Conservation (phyloP, 1,140 invertebrate genomes). For the Drosophila leontia region DNA sequence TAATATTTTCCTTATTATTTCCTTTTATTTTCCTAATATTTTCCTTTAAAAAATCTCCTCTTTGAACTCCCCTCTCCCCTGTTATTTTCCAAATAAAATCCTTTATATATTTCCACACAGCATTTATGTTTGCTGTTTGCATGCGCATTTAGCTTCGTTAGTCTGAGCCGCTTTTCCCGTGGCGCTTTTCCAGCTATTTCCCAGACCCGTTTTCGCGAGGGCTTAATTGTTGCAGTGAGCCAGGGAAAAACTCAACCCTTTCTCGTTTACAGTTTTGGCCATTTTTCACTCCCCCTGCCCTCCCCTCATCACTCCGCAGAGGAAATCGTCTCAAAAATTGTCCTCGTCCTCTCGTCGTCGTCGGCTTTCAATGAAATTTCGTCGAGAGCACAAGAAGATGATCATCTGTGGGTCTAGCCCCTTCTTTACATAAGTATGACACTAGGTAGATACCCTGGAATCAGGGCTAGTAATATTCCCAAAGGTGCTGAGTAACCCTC, state of each 20-base stretch:
- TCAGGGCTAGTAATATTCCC: no score
- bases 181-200: slow-evolving; percentile 19
- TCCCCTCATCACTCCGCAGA: slow-evolving; percentile 9
- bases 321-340: slow-evolving; percentile 67
- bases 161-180: slow-evolving; percentile 55
- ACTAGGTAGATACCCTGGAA: slow-evolving; percentile 7
- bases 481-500: not conserved
- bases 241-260: slow-evolving; percentile 2
- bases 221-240: slow-evolving; percentile 72
- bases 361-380: slow-evolving; percentile 72
- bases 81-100: not conserved
- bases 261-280: slow-evolving; percentile 31
- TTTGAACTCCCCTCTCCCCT: no score
- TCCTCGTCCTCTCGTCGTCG: slow-evolving; percentile 36
- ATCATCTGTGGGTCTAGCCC: not conserved
- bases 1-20: not conserved
- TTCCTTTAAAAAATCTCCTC: not conserved
- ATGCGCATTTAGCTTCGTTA: slow-evolving; percentile 72
- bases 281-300: slow-evolving; percentile 35
- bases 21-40: not conserved
- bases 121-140: slow-evolving; percentile 67
- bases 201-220: slow-evolving; percentile 30
- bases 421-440: not conserved
- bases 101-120: not conserved
- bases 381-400: slow-evolving; percentile 40